phyloP scores from a whole-genome alignment of 2,113 vertebrate species.

The Probosciger aterrimus region DNA sequence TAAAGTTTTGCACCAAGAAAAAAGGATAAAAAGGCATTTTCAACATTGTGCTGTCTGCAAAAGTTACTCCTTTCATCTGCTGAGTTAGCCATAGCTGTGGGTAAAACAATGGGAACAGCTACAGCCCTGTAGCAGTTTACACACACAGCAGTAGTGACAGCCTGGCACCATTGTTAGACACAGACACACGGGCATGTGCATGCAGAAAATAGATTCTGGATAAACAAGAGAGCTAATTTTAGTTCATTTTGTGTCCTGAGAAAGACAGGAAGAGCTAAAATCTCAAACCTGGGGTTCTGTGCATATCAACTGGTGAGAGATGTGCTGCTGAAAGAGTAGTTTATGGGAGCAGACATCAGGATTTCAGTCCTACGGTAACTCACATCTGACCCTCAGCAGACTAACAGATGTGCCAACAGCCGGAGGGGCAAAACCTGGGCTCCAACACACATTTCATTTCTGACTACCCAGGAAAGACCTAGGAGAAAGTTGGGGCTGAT shows the following conservation, averaged over 20 bases:
- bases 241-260: background rate
- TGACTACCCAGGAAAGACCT: background rate
- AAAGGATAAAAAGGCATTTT: background rate
- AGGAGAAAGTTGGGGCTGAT: background rate
- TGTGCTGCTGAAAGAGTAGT: background rate
- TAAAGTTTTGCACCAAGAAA: background rate
- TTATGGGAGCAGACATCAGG: background rate
- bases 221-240: background rate
- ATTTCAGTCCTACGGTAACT: background rate
- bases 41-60: background rate
- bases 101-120: background rate
- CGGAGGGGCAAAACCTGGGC: background rate
- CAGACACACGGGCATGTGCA: background rate
- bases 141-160: background rate
- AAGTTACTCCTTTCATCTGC: background rate
- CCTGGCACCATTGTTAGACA: background rate
- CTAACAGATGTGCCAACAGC: conserved; percentile 32
- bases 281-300: background rate
- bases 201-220: background rate
- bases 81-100: background rate
- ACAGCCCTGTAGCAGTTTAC: background rate
- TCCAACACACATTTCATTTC: background rate
- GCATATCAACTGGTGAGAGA: background rate
- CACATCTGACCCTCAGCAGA: background rate
- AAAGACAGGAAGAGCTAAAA: background rate